A percentile compares a stretch with the other conserved stretches of the same genome.
These are phyloP conservation scores for Drosophila formosana DNA, from an alignment of 2,888 invertebrate species.

Conservation along the genomic window DNA sequence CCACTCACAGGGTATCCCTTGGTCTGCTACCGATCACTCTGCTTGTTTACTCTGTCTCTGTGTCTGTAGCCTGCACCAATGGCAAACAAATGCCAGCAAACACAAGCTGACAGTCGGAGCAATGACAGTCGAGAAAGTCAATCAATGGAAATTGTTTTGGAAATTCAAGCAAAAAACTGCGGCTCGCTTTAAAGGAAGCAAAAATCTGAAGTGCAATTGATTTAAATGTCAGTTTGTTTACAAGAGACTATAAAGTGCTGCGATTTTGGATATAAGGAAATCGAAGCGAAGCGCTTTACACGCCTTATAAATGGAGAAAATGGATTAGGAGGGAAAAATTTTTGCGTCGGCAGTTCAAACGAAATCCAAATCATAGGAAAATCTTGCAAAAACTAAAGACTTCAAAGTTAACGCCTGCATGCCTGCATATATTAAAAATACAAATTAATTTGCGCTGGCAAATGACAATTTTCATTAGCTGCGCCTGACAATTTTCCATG, in stretches of 20 bases:
- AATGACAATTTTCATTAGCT: conserved; percentile 70
- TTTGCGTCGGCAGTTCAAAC: conserved; percentile 59
- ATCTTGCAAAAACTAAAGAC: conserved; percentile 48
- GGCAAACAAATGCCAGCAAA: conserved; percentile 42
- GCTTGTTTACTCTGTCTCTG: conserved; percentile 6
- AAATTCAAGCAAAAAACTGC: conserved; percentile 40
- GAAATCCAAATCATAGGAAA: conserved; percentile 48
- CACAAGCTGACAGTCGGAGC: conserved; percentile 40
- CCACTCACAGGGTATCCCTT: background rate
- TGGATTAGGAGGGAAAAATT: conserved; percentile 49
- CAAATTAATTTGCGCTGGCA: conserved; percentile 56
- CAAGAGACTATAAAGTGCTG: background rate
- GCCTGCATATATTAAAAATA: conserved; percentile 33
- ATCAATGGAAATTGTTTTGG: conserved; percentile 64
- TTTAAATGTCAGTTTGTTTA: conserved; percentile 46
- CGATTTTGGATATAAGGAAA: conserved; percentile 37
- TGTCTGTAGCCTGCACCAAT: conserved; percentile 7
- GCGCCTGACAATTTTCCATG: conserved; percentile 47
- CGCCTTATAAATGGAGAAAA: conserved; percentile 38
- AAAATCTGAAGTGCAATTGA: conserved; percentile 42
- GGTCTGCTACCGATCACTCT: background rate
- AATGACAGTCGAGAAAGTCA: conserved; percentile 41
- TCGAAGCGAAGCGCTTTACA: conserved; percentile 10
- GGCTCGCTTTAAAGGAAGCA: conserved; percentile 40
- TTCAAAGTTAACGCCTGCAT: conserved; percentile 64